Percentiles rank a stretch among this genome's conserved stretches.
phyloP scores from a whole-genome alignment of 2,797 vertebrate genomes.

The Hydrocynus forskahlii region DNA sequence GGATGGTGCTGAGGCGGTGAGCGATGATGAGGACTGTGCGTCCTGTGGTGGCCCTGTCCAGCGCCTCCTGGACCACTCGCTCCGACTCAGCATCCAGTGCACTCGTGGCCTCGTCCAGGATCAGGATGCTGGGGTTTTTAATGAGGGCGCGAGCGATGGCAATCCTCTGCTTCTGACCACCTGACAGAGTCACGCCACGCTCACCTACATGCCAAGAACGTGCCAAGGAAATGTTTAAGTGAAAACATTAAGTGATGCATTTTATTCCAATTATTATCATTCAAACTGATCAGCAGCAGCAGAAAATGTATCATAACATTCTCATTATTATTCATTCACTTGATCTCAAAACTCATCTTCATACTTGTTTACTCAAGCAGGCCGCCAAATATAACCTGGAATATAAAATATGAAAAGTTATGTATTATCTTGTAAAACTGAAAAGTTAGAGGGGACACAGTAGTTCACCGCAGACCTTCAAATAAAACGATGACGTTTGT shows the following conservation, averaged over 20 bases:
- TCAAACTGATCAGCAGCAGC: background rate
- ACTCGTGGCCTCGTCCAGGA: conserved; percentile 95
- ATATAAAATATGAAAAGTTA: too few species aligned
- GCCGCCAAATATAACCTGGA: too few species aligned
- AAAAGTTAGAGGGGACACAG: too few species aligned
- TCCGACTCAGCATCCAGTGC: conserved; percentile 91
- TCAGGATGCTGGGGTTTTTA: conserved; percentile 88
- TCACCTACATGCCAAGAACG: conserved; percentile 76
- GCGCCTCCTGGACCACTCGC: conserved; percentile 88
- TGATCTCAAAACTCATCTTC: too few species aligned
- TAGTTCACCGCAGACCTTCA: too few species aligned
- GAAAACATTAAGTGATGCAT: background rate
- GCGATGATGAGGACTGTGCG: conserved; percentile 96
- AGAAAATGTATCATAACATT: too few species aligned
- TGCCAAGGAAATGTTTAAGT: background rate
- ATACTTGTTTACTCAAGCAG: too few species aligned
- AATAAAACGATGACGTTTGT: too few species aligned
- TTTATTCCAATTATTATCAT: background rate
- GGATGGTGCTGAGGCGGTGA: conserved; percentile 94
- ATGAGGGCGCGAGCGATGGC: conserved; percentile 93
- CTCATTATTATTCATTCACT: too few species aligned
- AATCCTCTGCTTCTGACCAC: conserved; percentile 94
- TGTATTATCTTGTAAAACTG: too few species aligned
- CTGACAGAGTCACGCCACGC: conserved; percentile 89
- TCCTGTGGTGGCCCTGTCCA: conserved; percentile 85